Evolutionary conservation across 2,113 vertebrate genomes (phyloP).

Genomic region (Trematomus loennbergii): DNA sequence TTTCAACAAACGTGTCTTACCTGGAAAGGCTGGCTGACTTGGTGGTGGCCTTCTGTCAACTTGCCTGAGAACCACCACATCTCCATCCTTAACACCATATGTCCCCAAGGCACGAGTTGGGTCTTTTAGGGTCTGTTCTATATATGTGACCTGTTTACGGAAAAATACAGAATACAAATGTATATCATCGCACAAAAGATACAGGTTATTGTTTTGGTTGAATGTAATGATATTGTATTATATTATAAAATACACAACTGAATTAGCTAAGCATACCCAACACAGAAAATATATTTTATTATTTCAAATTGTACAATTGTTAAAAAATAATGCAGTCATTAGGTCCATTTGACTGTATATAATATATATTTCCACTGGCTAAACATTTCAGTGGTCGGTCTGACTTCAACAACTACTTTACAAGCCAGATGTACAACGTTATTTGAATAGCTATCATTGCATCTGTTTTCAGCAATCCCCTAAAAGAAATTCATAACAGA

Average conservation of each 20-base stretch:
- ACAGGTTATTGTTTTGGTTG: neutral
- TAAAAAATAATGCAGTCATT: neutral
- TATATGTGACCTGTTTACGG: constrained; percentile 89
- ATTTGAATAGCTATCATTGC: neutral
- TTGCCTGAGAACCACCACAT: constrained; percentile 94
- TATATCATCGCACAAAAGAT: neutral
- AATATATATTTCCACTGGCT: neutral
- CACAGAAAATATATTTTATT: neutral
- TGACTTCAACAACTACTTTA: neutral
- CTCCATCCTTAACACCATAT: constrained; percentile 97
- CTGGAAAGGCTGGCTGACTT: constrained; percentile 77
- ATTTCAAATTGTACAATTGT: neutral
- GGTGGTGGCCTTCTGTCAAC: constrained; percentile 86
- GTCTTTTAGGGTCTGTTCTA: constrained; percentile 92
- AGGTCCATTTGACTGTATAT: too few relatives aligned
- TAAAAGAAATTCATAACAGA: neutral
- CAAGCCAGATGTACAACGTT: neutral
- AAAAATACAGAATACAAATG: constrained; percentile 2
- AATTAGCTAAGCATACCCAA: neutral
- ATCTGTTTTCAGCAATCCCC: neutral
- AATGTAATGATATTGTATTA: neutral
- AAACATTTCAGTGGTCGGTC: neutral
- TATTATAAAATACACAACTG: neutral
- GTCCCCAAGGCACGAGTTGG: constrained; percentile 92
- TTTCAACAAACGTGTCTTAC: constrained; percentile 32